Conservation (phyloP, 2,797 vertebrate species). For the Gymnoscopelus microlampas region DNA sequence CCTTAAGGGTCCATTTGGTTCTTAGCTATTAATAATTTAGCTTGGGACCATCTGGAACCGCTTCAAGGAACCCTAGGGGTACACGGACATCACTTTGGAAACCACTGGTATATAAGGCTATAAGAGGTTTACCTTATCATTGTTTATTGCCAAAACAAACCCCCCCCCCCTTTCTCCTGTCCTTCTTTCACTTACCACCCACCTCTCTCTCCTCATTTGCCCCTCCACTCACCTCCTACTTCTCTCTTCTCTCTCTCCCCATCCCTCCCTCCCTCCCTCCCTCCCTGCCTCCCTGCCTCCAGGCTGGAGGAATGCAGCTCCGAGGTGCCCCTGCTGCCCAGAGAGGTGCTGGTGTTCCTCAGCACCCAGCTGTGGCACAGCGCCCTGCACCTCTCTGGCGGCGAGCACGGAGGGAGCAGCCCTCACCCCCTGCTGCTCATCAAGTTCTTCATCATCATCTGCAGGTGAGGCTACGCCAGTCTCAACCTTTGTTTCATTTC, state of each 20-base stretch:
- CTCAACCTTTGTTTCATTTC: background rate
- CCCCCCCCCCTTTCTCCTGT: conserved; percentile 14
- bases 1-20: too few relatives aligned
- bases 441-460: conserved; percentile 94
- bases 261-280: too few relatives aligned
- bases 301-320: conserved; percentile 88
- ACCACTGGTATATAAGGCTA: too few relatives aligned
- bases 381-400: conserved; percentile 72
- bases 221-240: background rate
- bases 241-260: conserved; percentile 8
- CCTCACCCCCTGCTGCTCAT: conserved; percentile 88
- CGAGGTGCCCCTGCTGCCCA: conserved; percentile 89
- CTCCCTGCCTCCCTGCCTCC: background rate
- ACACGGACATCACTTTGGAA: too few relatives aligned
- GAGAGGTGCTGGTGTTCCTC: conserved; percentile 86
- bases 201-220: conserved; percentile 8
- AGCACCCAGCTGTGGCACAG: conserved; percentile 85
- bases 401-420: conserved; percentile 67
- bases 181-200: conserved; percentile 72
- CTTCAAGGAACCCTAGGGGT: too few relatives aligned
- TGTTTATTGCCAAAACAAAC: conserved; percentile 15
- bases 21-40: too few relatives aligned
- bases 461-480: conserved; percentile 82
- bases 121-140: too few relatives aligned
- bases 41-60: too few relatives aligned